A percentile compares a stretch with the other conserved stretches of the same genome.
Evolutionary conservation across 92 coral and sea anemone species (phyloP).

Genomic region (Siderastrea radians): DNA sequence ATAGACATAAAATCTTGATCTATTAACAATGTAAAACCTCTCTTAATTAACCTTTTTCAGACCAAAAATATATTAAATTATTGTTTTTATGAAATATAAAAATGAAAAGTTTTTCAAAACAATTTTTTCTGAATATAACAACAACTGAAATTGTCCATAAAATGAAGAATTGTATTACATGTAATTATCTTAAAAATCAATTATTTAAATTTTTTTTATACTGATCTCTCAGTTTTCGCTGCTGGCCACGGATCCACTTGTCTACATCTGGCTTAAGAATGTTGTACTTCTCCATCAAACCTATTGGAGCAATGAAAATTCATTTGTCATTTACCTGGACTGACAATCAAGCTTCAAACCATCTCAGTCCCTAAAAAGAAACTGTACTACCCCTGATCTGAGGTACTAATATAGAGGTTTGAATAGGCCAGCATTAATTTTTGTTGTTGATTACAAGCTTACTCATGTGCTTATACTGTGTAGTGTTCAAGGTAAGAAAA

Average conservation of each 20-base stretch:
- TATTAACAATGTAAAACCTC: neutral
- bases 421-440: neutral
- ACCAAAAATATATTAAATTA: neutral
- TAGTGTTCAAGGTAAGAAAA: neutral
- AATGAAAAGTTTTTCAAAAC: neutral
- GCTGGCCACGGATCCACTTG: conserved; percentile 61
- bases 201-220: conserved; percentile 9
- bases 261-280: conserved; percentile 9
- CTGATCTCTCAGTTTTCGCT: conserved; percentile 43
- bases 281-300: conserved; percentile 52
- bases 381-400: neutral
- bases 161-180: neutral
- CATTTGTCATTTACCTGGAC: neutral
- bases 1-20: neutral
- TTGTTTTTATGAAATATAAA: neutral
- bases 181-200: neutral
- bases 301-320: conserved; percentile 6
- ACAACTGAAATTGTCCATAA: too few relatives aligned
- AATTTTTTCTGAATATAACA: neutral
- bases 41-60: neutral
- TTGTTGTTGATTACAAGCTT: neutral
- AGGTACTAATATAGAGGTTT: neutral
- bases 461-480: neutral
- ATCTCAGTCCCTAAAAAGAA: neutral
- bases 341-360: neutral